Percentiles rank a stretch among this genome's conserved stretches.
phyloP scores from a whole-genome alignment of 1,140 invertebrate genomes.

The Vanessa atalanta region DNA sequence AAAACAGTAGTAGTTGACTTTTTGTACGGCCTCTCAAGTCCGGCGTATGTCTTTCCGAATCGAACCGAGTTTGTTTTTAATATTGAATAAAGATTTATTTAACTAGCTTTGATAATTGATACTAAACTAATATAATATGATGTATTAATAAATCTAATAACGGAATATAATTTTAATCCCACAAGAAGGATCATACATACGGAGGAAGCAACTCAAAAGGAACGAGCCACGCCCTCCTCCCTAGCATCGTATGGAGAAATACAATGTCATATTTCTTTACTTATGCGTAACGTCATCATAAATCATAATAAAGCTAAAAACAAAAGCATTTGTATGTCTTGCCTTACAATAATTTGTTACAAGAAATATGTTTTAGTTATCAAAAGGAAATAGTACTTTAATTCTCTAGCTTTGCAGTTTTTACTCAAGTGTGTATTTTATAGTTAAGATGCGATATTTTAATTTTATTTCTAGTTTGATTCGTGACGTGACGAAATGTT shows the following conservation, averaged over 20 bases:
- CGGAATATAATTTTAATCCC: too few species aligned
- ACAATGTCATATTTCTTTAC: slow-evolving; percentile 28
- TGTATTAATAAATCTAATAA: too few species aligned
- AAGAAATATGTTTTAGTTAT: background rate
- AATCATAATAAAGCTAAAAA: slow-evolving; percentile 38
- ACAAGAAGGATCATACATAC: background rate
- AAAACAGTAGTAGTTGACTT: too few species aligned
- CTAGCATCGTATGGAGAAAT: slow-evolving; percentile 20
- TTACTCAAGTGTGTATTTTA: background rate
- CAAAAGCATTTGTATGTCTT: slow-evolving; percentile 25
- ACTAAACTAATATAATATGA: too few species aligned
- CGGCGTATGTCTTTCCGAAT: too few species aligned
- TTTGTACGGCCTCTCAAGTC: too few species aligned
- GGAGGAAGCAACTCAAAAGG: background rate
- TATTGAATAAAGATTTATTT: too few species aligned
- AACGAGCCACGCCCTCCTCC: background rate
- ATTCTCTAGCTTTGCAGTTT: background rate
- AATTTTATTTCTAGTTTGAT: too few species aligned
- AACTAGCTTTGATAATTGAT: too few species aligned
- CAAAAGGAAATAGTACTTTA: background rate
- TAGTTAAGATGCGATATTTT: too few species aligned
- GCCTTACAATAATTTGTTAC: slow-evolving; percentile 26
- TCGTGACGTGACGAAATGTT: too few species aligned
- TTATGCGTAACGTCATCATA: slow-evolving; percentile 26
- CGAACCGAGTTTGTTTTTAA: too few species aligned